Evolutionary conservation across 1,140 invertebrate species (phyloP).

Genomic region (Plodia interpunctella): DNA sequence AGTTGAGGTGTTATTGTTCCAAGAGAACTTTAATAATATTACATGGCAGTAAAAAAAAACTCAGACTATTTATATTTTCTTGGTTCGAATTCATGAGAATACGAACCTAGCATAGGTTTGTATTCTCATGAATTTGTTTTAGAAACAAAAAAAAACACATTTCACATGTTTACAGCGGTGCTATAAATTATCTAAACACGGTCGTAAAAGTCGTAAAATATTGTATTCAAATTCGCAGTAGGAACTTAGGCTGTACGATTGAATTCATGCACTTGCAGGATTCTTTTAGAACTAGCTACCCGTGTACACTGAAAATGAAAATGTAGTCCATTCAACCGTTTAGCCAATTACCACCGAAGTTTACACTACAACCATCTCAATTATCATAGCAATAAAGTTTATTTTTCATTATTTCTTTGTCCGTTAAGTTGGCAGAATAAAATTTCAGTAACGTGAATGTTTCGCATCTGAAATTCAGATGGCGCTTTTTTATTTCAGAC

Average conservation of each 20-base stretch:
- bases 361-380: not conserved
- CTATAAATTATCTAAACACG: too few species aligned
- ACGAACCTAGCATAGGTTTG: too few species aligned
- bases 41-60: too few species aligned
- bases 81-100: too few species aligned
- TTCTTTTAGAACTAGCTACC: not conserved
- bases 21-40: too few species aligned
- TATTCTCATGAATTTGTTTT: too few species aligned
- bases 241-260: not conserved
- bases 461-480: conserved; percentile 34
- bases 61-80: too few species aligned
- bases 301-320: conserved; percentile 21
- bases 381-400: not conserved
- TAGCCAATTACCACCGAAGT: conserved; percentile 23
- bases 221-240: not conserved
- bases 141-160: too few species aligned
- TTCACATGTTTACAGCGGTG: too few species aligned
- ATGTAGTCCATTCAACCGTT: conserved; percentile 25
- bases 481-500: conserved; percentile 30
- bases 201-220: too few species aligned
- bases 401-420: not conserved
- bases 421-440: conserved; percentile 10
- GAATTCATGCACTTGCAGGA: not conserved
- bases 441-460: conserved; percentile 26
- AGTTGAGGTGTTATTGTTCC: too few species aligned